phyloP scores from a whole-genome alignment of 2,888 invertebrate genomes.

The Macaria liturata region DNA sequence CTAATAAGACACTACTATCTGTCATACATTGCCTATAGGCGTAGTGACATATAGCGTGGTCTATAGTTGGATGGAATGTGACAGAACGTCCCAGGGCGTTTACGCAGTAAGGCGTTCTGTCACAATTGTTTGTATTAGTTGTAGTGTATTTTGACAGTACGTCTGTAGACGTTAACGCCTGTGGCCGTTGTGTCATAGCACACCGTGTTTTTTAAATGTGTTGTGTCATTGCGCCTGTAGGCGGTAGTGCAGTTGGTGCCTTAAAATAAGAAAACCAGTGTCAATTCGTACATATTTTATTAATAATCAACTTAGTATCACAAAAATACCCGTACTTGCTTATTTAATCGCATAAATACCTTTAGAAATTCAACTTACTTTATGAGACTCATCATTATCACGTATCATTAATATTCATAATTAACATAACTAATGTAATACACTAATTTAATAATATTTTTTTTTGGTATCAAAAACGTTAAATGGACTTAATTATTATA shows the following conservation, averaged over 20 bases:
- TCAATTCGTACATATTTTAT: slow-evolving; percentile 8
- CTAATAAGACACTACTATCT: not conserved
- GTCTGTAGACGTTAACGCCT: slow-evolving; percentile 1
- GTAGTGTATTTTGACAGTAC: slow-evolving; percentile 2
- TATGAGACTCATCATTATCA: slow-evolving; percentile 2
- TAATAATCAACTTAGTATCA: slow-evolving; percentile 11
- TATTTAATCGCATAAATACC: not conserved
- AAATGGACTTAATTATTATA: not conserved
- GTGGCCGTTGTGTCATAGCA: slow-evolving; percentile 1
- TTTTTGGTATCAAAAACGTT: no score
- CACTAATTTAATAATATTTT: no score
- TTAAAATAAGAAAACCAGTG: slow-evolving; percentile 8
- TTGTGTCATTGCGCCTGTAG: slow-evolving; percentile 2
- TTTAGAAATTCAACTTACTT: not conserved
- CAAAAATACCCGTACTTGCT: slow-evolving; percentile 2
- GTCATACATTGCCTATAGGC: not conserved
- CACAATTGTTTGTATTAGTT: slow-evolving; percentile 3
- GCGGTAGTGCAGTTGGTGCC: slow-evolving; percentile 1
- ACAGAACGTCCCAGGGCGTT: slow-evolving; percentile 1
- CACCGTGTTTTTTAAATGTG: slow-evolving; percentile 4
- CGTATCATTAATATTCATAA: not conserved
- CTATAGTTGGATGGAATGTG: not conserved
- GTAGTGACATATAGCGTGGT: not conserved
- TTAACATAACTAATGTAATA: no score
- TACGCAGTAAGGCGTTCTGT: slow-evolving; percentile 3